Conservation (phyloP, 2,113 vertebrate species). For the Strix uralensis region DNA sequence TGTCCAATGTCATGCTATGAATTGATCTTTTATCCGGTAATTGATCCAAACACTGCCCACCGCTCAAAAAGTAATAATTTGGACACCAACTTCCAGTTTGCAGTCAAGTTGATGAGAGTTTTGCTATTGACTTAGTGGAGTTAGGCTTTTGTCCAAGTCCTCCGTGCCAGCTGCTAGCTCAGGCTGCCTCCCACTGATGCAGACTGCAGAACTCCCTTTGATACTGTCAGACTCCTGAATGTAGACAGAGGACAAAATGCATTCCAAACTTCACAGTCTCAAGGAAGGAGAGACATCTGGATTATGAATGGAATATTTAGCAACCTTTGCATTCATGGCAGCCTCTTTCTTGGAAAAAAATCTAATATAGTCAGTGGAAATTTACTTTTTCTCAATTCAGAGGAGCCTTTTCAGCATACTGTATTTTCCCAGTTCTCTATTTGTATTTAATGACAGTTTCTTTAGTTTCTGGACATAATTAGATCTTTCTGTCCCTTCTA, state of each 20-base stretch:
- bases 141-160: slow-evolving; percentile 39
- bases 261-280: slow-evolving; percentile 19
- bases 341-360: slow-evolving; percentile 23
- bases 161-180: slow-evolving; percentile 2
- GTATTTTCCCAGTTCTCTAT: slow-evolving; percentile 10
- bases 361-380: not conserved
- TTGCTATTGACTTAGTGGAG: not conserved
- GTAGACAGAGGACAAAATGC: not conserved
- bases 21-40: not conserved
- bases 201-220: slow-evolving; percentile 35
- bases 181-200: slow-evolving; percentile 42
- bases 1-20: not conserved
- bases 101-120: not conserved
- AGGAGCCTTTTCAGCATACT: not conserved
- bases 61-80: not conserved
- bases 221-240: not conserved
- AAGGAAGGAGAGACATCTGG: slow-evolving; percentile 15
- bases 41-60: not conserved
- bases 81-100: not conserved
- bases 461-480: slow-evolving; percentile 49
- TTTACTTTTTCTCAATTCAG: not conserved
- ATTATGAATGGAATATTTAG: slow-evolving; percentile 41
- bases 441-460: slow-evolving; percentile 36
- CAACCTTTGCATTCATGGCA: not conserved
- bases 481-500: slow-evolving; percentile 4